Base-by-base conservation (phyloP, 2,113 vertebrate genomes). In the Cynocephalus volans region DNA sequence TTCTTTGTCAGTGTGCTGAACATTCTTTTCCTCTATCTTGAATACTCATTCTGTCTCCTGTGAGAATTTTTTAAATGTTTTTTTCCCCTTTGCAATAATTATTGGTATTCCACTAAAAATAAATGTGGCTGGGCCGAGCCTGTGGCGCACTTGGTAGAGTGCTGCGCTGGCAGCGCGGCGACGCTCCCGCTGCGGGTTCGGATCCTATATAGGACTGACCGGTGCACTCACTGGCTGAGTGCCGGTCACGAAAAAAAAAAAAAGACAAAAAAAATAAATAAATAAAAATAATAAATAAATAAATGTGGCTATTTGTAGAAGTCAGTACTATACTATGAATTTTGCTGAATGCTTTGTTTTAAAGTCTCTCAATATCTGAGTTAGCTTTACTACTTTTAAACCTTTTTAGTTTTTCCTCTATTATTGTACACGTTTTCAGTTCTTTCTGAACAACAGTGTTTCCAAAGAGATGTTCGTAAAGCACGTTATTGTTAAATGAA, bases 241-340 rank as follows among this genome's bases (percentile, higher is more conserved):
- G n/a, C n/a, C n/a, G n/a, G n/a, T n/a, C n/a, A n/a, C n/a, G n/a
- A n/a, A n/a, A n/a, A n/a, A n/a, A n/a, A n/a, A n/a, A n/a, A n/a
- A n/a, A n/a, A n/a, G n/a, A n/a, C n/a, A n/a, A n/a, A n/a, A n/a
- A n/a, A n/a, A n/a, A n/a, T n/a, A n/a, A n/a, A n/a, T n/a, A n/a
- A n/a, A n/a, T n/a, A n/a, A n/a, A n/a, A n/a, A n/a, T n/a, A n/a
- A n/a, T n/a, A n/a, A n/a, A n/a, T n/a, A 90, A 87, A 58, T 48
- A 96, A 82, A 28, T 64, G 41, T 23, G 31, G 6, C 65, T 96
- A 1, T 92, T 70, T 85, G 60, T 69, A 70, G 89, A 96, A 69
- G 45, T 88, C 58, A 72, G 3, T 62, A 13, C 54, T 88, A 0
- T 48, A 36, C 48, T 92, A 24, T 81, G 64, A 86, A 58, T 60